Percentiles rank a stretch among this genome's conserved stretches.
Conservation (phyloP, 2,888 invertebrate species). For the Acheta domesticus region DNA sequence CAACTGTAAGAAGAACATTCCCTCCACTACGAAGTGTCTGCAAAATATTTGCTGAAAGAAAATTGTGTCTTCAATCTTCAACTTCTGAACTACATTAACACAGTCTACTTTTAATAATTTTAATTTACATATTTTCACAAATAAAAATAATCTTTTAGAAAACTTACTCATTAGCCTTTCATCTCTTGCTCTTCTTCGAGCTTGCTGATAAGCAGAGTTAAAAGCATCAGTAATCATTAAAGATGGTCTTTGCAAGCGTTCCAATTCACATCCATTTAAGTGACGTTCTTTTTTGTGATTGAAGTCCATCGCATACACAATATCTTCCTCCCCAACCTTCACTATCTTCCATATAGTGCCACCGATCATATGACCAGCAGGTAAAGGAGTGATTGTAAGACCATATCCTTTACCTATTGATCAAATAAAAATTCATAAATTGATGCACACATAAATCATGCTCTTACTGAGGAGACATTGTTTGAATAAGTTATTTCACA, state of each 20-base stretch:
- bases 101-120: not conserved
- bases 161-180: slow-evolving; percentile 90
- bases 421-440: slow-evolving; percentile 34
- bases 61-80: slow-evolving; percentile 32
- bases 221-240: slow-evolving; percentile 92
- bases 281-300: slow-evolving; percentile 99
- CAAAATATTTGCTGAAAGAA: slow-evolving; percentile 75
- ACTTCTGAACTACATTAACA: not conserved
- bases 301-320: slow-evolving; percentile 96
- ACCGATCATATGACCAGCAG: slow-evolving; percentile 97
- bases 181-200: slow-evolving; percentile 83
- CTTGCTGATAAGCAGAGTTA: slow-evolving; percentile 92
- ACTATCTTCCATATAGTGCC: slow-evolving; percentile 99
- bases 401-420: slow-evolving; percentile 86
- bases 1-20: slow-evolving; percentile 91
- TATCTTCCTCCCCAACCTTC: slow-evolving; percentile 97
- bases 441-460: slow-evolving; percentile 18
- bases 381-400: slow-evolving; percentile 88
- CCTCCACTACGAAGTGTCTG: slow-evolving; percentile 92
- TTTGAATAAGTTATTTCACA: too few species aligned
- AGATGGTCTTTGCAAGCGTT: slow-evolving; percentile 85
- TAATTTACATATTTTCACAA: not conserved
- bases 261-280: slow-evolving; percentile 92
- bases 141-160: not conserved
- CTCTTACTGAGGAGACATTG: not conserved